These are phyloP conservation scores for Seira ritae DNA, from an alignment of 2,888 invertebrate species.

Conservation along the genomic window DNA sequence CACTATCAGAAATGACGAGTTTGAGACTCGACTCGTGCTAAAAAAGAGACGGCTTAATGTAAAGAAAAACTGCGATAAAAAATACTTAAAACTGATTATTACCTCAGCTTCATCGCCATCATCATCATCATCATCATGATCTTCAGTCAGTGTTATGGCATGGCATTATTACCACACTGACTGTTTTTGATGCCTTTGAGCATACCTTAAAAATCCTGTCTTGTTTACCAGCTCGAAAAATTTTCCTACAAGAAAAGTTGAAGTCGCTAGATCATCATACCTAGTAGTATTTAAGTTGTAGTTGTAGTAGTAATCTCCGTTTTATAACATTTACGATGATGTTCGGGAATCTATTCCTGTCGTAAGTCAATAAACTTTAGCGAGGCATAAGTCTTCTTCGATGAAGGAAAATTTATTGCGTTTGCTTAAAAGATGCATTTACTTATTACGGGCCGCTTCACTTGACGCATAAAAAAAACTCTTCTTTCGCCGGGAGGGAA, in stretches of 20 bases:
- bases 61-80: no score
- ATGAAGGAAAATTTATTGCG: conserved; percentile 38
- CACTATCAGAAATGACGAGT: no score
- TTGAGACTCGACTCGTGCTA: conserved; percentile 41
- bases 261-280: no score
- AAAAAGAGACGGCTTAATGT: neutral
- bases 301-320: no score
- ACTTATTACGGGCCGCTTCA: no score
- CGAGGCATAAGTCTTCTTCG: conserved; percentile 5
- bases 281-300: no score
- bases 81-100: conserved; percentile 25
- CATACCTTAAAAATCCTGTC: neutral
- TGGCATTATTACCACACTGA: conserved; percentile 49
- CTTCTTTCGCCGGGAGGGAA: conserved; percentile 51
- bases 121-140: conserved; percentile 5
- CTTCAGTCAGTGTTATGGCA: no score
- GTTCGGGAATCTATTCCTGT: conserved; percentile 38
- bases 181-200: conserved; percentile 35
- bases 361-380: conserved; percentile 56
- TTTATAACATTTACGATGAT: conserved; percentile 1
- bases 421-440: no score
- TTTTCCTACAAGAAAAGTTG: no score
- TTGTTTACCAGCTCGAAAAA: conserved; percentile 19
- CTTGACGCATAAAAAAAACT: no score
- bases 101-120: conserved; percentile 34